Conservation (phyloP, 2,888 invertebrate genomes). For the Archips xylosteana region DNA sequence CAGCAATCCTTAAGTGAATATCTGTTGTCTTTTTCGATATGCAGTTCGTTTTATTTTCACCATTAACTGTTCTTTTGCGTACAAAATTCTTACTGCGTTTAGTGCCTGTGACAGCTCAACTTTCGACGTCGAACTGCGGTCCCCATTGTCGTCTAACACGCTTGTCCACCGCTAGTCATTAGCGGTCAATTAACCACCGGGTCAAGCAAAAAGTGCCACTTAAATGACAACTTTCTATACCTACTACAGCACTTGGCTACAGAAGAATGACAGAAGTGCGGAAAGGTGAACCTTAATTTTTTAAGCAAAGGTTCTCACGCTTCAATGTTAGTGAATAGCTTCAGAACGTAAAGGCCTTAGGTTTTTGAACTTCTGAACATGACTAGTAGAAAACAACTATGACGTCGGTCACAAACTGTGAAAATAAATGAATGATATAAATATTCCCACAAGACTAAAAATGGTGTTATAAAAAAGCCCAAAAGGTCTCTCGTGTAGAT, state of each 20-base stretch:
- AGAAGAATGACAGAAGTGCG: not conserved
- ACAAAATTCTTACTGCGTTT: constrained; percentile 3
- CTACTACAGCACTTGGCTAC: not conserved
- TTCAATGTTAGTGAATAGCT: too few species aligned
- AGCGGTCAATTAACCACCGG: constrained; percentile 34
- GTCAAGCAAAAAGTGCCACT: constrained; percentile 15
- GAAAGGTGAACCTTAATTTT: not conserved
- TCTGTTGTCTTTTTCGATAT: not conserved
- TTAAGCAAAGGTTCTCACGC: not conserved
- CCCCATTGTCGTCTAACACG: constrained; percentile 17
- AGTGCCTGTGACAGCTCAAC: not conserved
- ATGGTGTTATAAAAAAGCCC: too few species aligned
- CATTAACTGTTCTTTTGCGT: not conserved
- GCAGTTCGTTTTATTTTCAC: not conserved
- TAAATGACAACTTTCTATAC: constrained; percentile 20
- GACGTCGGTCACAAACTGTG: too few species aligned
- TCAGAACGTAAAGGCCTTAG: too few species aligned
- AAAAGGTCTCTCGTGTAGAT: too few species aligned
- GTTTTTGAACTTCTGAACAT: too few species aligned
- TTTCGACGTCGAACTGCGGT: constrained; percentile 32
- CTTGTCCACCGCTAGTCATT: constrained; percentile 29
- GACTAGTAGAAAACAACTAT: too few species aligned
- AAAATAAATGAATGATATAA: too few species aligned
- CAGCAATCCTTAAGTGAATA: too few species aligned
- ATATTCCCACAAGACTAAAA: too few species aligned